phyloP scores from a whole-genome alignment of 1,140 invertebrate genomes.

The Pseudomyrmex concolor region DNA sequence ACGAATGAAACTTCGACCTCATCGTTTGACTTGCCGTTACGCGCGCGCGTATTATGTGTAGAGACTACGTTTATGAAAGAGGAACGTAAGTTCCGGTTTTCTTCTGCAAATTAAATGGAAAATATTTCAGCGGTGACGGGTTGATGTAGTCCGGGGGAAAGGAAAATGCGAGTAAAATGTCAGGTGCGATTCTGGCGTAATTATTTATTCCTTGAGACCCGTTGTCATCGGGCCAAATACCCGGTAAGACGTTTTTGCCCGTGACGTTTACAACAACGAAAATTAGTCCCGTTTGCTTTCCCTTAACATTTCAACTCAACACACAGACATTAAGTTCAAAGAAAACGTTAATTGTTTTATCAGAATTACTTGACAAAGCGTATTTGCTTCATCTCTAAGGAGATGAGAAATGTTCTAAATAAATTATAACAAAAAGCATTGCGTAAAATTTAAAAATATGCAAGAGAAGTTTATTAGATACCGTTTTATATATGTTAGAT shows the following conservation, averaged over 20 bases:
- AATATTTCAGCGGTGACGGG: not conserved
- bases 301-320: conserved; percentile 25
- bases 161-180: conserved; percentile 23
- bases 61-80: not conserved
- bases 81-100: not conserved
- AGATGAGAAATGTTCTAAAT: conserved; percentile 1
- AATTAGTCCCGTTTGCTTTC: conserved; percentile 22
- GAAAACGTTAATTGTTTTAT: not conserved
- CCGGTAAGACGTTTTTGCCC: conserved; percentile 19
- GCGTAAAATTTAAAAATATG: no score
- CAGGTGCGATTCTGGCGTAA: conserved; percentile 1
- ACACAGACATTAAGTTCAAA: conserved; percentile 11
- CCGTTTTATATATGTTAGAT: no score
- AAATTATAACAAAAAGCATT: not conserved
- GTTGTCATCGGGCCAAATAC: conserved; percentile 23
- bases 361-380: not conserved
- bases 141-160: not conserved
- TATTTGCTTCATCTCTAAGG: not conserved
- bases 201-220: conserved; percentile 26
- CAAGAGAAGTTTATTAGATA: no score
- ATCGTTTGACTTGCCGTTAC: conserved; percentile 19
- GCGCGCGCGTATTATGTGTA: not conserved
- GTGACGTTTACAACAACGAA: conserved; percentile 4
- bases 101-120: not conserved
- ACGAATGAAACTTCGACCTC: conserved; percentile 36